A percentile compares a stretch with the other conserved stretches of the same genome.
Evolutionary conservation across 2,113 vertebrate species (phyloP).

Genomic region (Pteropus alecto): DNA sequence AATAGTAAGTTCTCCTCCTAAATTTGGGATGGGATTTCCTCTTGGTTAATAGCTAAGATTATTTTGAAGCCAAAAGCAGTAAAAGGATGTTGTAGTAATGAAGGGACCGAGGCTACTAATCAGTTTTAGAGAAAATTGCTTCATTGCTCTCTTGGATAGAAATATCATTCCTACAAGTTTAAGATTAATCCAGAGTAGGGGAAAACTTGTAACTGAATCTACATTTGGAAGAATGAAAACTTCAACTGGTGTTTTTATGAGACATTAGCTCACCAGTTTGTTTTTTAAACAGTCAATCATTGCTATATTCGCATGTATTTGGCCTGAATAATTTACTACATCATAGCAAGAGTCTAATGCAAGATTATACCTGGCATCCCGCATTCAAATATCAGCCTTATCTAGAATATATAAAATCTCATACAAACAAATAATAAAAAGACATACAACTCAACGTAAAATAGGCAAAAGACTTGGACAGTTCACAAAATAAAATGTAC

Average conservation of each 20-base stretch:
- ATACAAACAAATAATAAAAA: not conserved
- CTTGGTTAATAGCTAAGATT: not conserved
- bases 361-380: not conserved
- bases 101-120: not conserved
- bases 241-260: not conserved
- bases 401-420: not conserved
- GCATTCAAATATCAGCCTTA: not conserved
- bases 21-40: not conserved
- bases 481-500: not conserved
- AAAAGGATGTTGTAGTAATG: not conserved
- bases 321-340: not conserved
- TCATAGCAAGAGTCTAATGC: not conserved
- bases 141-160: not conserved
- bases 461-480: not conserved
- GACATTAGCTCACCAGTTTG: not conserved
- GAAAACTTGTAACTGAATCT: not conserved
- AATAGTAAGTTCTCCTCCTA: not conserved
- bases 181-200: not conserved
- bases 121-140: not conserved
- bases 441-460: not conserved
- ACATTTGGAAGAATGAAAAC: not conserved
- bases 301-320: not conserved
- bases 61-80: not conserved
- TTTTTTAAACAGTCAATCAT: not conserved
- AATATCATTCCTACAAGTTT: not conserved